phyloP scores from a whole-genome alignment of 2,113 vertebrate genomes.

The Alaudala cheleensis region DNA sequence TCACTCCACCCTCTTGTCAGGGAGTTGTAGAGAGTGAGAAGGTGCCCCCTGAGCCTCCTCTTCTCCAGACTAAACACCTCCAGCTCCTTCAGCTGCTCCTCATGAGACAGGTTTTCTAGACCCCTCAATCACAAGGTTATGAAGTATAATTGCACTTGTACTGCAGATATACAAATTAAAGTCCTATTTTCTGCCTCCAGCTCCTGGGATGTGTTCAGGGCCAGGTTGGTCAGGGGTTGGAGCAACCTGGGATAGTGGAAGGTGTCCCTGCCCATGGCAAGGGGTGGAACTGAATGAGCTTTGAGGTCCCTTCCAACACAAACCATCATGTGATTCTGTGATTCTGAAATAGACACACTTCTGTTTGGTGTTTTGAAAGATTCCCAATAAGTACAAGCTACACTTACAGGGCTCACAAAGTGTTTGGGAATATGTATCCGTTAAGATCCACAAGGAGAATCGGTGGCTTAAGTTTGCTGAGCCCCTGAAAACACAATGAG shows the following conservation, averaged over 20 bases:
- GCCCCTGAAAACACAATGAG: fast-evolving
- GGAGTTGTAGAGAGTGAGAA: not conserved
- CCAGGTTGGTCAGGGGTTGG: fast-evolving
- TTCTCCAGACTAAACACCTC: not conserved
- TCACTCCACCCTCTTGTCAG: not conserved
- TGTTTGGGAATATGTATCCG: not conserved
- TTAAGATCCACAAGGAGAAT: not conserved
- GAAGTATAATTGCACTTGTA: not conserved
- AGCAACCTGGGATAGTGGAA: not conserved
- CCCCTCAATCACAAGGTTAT: not conserved
- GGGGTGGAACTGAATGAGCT: too few species aligned
- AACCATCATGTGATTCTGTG: not conserved
- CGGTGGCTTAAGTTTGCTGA: not conserved
- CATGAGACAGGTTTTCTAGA: not conserved
- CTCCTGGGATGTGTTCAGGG: fast-evolving
- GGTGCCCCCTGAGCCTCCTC: not conserved
- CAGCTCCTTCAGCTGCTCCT: not conserved
- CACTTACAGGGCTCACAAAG: not conserved
- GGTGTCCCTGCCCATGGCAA: not conserved
- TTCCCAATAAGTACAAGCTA: not conserved
- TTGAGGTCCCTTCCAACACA: not conserved
- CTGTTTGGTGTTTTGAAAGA: not conserved
- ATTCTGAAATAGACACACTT: not conserved
- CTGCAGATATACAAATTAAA: not conserved
- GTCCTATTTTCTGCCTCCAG: not conserved